phyloP scores from a whole-genome alignment of 2,113 vertebrate species.

The Benitochromis conjunctus region DNA sequence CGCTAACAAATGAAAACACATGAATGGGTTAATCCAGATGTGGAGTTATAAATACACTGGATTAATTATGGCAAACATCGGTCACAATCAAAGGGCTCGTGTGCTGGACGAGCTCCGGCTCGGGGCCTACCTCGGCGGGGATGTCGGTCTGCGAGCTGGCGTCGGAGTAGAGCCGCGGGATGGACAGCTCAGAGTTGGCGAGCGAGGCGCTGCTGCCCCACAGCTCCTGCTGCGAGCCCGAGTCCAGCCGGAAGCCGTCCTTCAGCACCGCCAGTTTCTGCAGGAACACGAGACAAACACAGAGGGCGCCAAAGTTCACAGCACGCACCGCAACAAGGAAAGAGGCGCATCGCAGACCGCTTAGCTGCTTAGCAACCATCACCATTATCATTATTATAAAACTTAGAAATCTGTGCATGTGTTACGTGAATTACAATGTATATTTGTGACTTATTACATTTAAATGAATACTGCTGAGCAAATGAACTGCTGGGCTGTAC shows the following conservation, averaged over 20 bases:
- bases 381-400: fast-evolving
- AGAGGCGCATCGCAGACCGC: neutral
- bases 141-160: conserved; percentile 93
- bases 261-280: conserved; percentile 93
- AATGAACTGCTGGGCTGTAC: too few species aligned
- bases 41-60: neutral
- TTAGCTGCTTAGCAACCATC: neutral
- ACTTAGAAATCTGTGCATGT: fast-evolving
- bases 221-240: conserved; percentile 85
- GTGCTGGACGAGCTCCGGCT: neutral
- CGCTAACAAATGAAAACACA: too few species aligned
- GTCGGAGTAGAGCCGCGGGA: conserved; percentile 84
- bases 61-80: neutral
- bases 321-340: neutral
- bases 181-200: conserved; percentile 75
- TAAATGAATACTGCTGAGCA: neutral
- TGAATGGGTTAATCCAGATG: neutral
- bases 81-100: fast-evolving
- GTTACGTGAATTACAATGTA: neutral
- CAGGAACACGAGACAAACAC: neutral
- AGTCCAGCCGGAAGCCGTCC: conserved; percentile 84
- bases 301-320: neutral
- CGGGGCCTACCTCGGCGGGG: conserved; percentile 80
- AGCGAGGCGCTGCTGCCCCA: conserved; percentile 86
- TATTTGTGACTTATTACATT: neutral